Evolutionary conservation across 2,888 invertebrate genomes (phyloP).

Genomic region (Serripes groenlandicus): DNA sequence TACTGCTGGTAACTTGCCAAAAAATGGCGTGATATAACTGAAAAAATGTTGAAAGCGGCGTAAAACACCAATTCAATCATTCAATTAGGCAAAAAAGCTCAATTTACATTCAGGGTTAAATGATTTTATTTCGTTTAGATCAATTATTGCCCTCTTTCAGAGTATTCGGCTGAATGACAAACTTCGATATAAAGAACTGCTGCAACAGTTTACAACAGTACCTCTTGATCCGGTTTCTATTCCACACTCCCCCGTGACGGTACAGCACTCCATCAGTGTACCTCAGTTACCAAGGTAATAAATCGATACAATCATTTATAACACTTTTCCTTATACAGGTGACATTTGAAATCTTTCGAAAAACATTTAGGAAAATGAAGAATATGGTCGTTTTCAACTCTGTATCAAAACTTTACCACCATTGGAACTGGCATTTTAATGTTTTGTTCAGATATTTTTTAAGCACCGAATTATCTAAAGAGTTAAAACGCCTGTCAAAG

Average conservation of each 20-base stretch:
- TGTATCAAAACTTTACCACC: too few relatives aligned
- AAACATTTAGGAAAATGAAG: not conserved
- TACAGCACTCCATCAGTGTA: conserved; percentile 31
- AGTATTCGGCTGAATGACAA: conserved; percentile 79
- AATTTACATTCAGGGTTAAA: not conserved
- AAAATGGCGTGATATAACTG: too few relatives aligned
- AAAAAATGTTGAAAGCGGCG: not conserved
- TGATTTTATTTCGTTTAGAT: not conserved
- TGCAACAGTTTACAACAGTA: conserved; percentile 76
- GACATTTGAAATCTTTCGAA: not conserved
- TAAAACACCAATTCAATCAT: not conserved
- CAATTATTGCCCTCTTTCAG: conserved; percentile 60
- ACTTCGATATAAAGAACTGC: conserved; percentile 76
- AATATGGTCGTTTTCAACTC: not conserved
- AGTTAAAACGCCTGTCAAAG: too few relatives aligned
- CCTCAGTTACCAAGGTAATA: conserved; percentile 58
- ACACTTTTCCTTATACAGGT: not conserved
- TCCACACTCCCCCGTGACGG: conserved; percentile 1
- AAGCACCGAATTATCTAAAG: too few relatives aligned
- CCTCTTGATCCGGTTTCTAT: conserved; percentile 35
- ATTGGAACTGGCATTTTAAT: too few relatives aligned
- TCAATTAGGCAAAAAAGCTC: not conserved
- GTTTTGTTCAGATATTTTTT: too few relatives aligned
- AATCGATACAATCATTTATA: not conserved
- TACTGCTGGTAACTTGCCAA: too few relatives aligned